Evolutionary conservation across 2,888 invertebrate species (phyloP).

Genomic region (Brenthis hecate): DNA sequence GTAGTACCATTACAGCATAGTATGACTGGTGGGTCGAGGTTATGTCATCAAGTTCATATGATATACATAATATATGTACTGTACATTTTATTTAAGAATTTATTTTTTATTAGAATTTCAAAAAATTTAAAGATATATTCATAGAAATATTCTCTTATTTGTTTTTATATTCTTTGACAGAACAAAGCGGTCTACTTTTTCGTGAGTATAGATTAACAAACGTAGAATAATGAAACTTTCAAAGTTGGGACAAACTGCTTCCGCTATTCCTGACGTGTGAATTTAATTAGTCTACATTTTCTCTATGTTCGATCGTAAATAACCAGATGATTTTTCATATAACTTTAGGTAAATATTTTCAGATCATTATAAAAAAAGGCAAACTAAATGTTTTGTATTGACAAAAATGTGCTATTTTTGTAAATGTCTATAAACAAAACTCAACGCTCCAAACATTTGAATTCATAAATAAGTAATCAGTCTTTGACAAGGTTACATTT

Average conservation of each 20-base stretch:
- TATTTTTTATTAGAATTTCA: conserved; percentile 4
- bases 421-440: conserved; percentile 24
- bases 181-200: not conserved
- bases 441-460: conserved; percentile 29
- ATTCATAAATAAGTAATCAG: conserved; percentile 55
- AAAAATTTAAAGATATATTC: not conserved
- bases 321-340: not conserved
- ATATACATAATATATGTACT: conserved; percentile 17
- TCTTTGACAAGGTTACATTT: conserved; percentile 66
- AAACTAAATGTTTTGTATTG: not conserved
- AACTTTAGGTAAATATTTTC: conserved; percentile 1
- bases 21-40: conserved; percentile 2
- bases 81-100: not conserved
- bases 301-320: conserved; percentile 14
- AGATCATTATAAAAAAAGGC: not conserved
- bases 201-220: conserved; percentile 4
- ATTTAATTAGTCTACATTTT: conserved; percentile 33
- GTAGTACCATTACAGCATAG: not conserved
- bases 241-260: conserved; percentile 30
- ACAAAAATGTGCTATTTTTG: not conserved
- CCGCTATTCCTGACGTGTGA: conserved; percentile 31
- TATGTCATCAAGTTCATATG: conserved; percentile 6
- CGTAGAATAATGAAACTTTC: conserved; percentile 22
- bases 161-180: not conserved
- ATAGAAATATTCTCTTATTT: conserved; percentile 13